Conservation (phyloP, 1,140 invertebrate genomes). For the Trichonephila clavipes region DNA sequence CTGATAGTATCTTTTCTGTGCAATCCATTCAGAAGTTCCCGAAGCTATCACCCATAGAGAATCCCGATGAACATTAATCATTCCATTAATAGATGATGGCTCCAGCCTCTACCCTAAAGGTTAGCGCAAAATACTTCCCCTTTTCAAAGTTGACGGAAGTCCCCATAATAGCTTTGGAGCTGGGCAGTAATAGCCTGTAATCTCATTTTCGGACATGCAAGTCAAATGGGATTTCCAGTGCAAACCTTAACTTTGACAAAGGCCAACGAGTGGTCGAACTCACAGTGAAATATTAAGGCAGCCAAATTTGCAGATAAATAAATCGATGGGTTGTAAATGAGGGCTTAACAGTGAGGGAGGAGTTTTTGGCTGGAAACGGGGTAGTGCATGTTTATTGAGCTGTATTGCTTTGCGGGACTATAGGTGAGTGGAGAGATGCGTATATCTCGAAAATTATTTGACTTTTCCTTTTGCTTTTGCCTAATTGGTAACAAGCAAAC, state of each 20-base stretch:
- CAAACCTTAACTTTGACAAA: not conserved
- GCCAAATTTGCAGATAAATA: too few relatives aligned
- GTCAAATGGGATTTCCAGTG: not conserved
- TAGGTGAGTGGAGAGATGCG: too few relatives aligned
- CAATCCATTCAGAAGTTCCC: not conserved
- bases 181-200: not conserved
- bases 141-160: conserved; percentile 31
- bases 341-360: too few relatives aligned
- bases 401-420: too few relatives aligned
- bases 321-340: too few relatives aligned
- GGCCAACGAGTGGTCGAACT: not conserved
- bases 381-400: too few relatives aligned
- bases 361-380: too few relatives aligned
- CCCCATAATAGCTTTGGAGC: not conserved
- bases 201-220: conserved; percentile 19
- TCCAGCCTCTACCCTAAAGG: not conserved
- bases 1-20: not conserved
- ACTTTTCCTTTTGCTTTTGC: too few relatives aligned
- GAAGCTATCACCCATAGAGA: not conserved
- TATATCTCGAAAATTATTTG: too few relatives aligned
- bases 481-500: too few relatives aligned
- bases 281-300: not conserved
- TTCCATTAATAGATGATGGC: conserved; percentile 31
- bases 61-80: conserved; percentile 6
- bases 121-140: conserved; percentile 26